Base-by-base conservation (phyloP, 2,797 vertebrate species). In the Astyanax mexicanus region DNA sequence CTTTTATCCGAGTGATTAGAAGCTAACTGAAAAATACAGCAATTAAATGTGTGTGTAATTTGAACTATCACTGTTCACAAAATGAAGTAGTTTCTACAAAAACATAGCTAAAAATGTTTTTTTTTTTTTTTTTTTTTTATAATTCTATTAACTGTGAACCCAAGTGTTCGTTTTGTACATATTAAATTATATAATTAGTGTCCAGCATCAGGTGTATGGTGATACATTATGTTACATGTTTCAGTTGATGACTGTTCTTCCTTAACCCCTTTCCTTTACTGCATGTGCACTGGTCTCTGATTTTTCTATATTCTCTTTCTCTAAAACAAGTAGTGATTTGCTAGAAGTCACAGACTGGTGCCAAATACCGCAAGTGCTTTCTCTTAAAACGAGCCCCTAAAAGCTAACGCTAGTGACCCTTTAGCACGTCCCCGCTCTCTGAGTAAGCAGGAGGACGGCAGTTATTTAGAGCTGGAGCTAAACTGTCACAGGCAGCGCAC, bases 81-180 rank as follows among this genome's bases (percentile, higher is more conserved):
- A 67, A 4, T 19, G 17, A 29, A 68, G 17, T 68, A 49, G 29
- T 38, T 45, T 65, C 65, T 42, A 42, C 8, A 45, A 15, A 27
- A 7, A 23, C 38, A 15, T 38, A 37, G n/a, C 4, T 23, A 10
- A 40, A 44, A 27, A 64, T 15, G 3, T 32, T 8, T 51, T 51
- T 51, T 49, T 49, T 19, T 49, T n/a, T 45, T 45, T 65, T 47
- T n/a, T 29, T 44, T 35, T 67, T 67, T 9, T n/a, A n/a, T n/a
- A n/a, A n/a, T n/a, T n/a, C n/a, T n/a, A n/a, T n/a, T 12, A 51
- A 19, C 49, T 51, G 45, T 51, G 29, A 35, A 35, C 42, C 17
- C 19, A 65, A 64, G 38, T 67, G 80, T 92, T 91, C 92, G 87
- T 90, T 89, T 92, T 94, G 92, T 93, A 93, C 91, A 93, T 94